These are phyloP conservation scores for Drosophila varians DNA, from an alignment of 1,140 invertebrate genomes.

Conservation along the genomic window DNA sequence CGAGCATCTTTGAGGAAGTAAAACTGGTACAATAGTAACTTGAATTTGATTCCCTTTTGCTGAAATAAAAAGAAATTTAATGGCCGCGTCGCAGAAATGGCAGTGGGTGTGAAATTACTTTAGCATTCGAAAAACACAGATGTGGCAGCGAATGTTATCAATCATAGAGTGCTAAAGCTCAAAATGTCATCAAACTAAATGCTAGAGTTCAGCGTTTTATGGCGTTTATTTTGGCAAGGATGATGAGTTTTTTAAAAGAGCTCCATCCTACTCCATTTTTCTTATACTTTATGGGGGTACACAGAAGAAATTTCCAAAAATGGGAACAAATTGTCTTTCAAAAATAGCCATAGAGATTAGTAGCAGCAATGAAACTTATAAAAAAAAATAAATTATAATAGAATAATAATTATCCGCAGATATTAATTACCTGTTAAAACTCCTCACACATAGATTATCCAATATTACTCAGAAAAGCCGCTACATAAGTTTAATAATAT, in stretches of 20 bases:
- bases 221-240: background rate
- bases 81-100: background rate
- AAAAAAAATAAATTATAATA: too few species aligned
- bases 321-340: too few species aligned
- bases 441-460: too few species aligned
- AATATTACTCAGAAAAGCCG: too few species aligned
- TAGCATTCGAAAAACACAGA: slow-evolving; percentile 13
- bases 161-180: slow-evolving; percentile 13
- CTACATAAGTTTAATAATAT: too few species aligned
- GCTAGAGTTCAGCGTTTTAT: slow-evolving; percentile 19
- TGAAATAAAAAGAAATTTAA: background rate
- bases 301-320: too few species aligned
- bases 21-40: background rate
- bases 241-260: background rate
- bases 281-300: too few species aligned
- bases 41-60: slow-evolving; percentile 15
- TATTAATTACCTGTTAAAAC: too few species aligned
- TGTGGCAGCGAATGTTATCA: background rate
- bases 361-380: too few species aligned
- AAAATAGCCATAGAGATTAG: too few species aligned
- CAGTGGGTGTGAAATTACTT: slow-evolving; percentile 5
- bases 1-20: background rate
- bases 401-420: too few species aligned
- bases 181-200: slow-evolving; percentile 11
- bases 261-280: too few species aligned